Evolutionary conservation across 2,797 vertebrate genomes (phyloP).

Genomic region (Antrozous pallidus): DNA sequence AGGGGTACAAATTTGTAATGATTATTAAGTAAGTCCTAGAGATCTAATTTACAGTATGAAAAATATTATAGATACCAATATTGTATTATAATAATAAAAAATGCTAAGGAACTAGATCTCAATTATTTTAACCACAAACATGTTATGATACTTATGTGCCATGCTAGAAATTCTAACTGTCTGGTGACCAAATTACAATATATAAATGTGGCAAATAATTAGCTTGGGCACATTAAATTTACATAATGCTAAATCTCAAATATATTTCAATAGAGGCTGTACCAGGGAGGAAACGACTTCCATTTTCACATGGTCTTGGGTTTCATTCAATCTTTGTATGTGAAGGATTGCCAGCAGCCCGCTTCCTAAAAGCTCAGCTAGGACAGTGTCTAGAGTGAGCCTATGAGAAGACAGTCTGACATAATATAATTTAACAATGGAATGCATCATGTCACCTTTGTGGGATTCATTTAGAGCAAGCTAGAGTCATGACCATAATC

Average conservation of each 20-base stretch:
- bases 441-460: not conserved
- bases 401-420: not conserved
- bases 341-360: not conserved
- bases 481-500: not conserved
- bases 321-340: not conserved
- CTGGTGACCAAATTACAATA: not conserved
- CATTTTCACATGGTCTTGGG: fast-evolving
- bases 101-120: not conserved
- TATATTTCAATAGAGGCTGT: not conserved
- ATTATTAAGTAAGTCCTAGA: not conserved
- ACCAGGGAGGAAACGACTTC: not conserved
- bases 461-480: not conserved
- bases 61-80: not conserved
- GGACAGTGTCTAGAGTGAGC: not conserved
- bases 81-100: not conserved
- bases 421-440: not conserved
- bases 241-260: not conserved
- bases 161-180: not conserved
- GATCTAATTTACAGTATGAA: not conserved
- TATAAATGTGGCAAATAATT: not conserved
- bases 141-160: not conserved
- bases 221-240: not conserved
- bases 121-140: not conserved
- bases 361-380: not conserved
- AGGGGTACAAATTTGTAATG: not conserved